Base-by-base conservation (phyloP, 2,888 invertebrate genomes). In the Amaurobius ferox region DNA sequence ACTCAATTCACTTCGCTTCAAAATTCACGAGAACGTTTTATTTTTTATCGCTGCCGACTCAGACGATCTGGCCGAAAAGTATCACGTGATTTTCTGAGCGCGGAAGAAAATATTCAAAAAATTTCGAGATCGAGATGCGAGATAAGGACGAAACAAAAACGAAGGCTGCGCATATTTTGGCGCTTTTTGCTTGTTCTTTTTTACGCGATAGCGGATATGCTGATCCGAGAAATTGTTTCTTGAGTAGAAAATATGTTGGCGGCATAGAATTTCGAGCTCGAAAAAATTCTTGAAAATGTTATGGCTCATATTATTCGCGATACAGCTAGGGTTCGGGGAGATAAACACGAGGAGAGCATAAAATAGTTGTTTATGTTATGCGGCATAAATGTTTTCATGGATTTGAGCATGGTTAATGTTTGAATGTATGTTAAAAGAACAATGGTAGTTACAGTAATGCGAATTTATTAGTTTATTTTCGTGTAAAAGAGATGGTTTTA, bases 51-150 rank as follows among this genome's bases (percentile, higher is more conserved):
- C 61, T 19, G 35, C 55, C 16, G 67, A 73, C 80, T 80, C 80
- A 55, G 39, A 73, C 73, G 73, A 80, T 80, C 80, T 73, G 73
- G 66, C 80, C 73, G 67, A 80, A 80, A 80, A 80, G 73, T 61
- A 67, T 66, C 67, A 64, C 73, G 48, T 73, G 72, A 72, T 79
- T 73, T 79, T 79, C 39, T 30, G 35, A 44, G 39, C 73, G 28
- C 35, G 23, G 32, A 16, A 48, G 72, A 66, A 67, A 73, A 73
- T 80, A 73, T 80, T 73, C 73, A 28, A 73, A 80, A 80, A 73
- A 72, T 16, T 7, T 9, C 16, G 61, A 68, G 72, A 79, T 29
- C 40, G 40, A 72, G 66, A 72, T 72, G 67, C 35, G 1, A 80
- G 80, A 79, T 79, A 80, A 80, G 67, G 44, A 35, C 39, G 26